Percentiles rank a stretch among this genome's conserved stretches.
These are phyloP conservation scores for Xyrauchen texanus DNA, from an alignment of 2,113 vertebrate species.

Conservation along the genomic window DNA sequence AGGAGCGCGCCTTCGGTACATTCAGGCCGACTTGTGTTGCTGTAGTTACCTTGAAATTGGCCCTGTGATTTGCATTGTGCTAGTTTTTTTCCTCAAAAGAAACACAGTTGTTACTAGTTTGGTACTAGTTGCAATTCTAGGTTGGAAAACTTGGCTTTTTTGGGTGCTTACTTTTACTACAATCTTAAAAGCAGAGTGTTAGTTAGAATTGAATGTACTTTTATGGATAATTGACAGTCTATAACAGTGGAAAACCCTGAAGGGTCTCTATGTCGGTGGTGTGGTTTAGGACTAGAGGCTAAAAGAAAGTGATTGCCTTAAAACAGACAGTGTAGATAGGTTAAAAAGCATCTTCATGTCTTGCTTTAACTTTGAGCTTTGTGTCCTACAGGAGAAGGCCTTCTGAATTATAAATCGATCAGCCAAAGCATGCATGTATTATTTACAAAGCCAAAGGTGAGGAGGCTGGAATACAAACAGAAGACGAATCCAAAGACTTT, in stretches of 20 bases:
- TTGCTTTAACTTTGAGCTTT: slow-evolving; percentile 11
- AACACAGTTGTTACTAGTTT: neutral
- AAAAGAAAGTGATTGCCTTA: neutral
- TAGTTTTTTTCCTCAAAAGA: neutral
- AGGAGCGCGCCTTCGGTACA: neutral
- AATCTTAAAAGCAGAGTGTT: too few relatives aligned
- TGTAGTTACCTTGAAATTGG: neutral
- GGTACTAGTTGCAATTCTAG: too few relatives aligned
- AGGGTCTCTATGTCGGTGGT: slow-evolving; percentile 16
- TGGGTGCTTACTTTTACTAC: neutral
- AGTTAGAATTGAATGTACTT: neutral
- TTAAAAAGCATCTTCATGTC: slow-evolving; percentile 24
- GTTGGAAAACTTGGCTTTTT: neutral
- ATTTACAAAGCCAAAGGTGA: slow-evolving; percentile 62
- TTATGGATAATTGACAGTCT: slow-evolving; percentile 4
- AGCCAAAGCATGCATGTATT: slow-evolving; percentile 61
- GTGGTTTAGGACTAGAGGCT: neutral
- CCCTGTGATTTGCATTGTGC: neutral
- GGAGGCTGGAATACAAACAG: slow-evolving; percentile 35
- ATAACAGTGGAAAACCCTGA: neutral
- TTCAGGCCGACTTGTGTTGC: neutral
- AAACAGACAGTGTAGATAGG: neutral
- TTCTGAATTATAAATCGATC: slow-evolving; percentile 63
- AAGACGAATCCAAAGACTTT: slow-evolving; percentile 4
- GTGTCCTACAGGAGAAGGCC: slow-evolving; percentile 47